Percentiles rank a stretch among this genome's conserved stretches.
Evolutionary conservation across 2,888 invertebrate genomes (phyloP).

Genomic region (Octonoba sinensis): DNA sequence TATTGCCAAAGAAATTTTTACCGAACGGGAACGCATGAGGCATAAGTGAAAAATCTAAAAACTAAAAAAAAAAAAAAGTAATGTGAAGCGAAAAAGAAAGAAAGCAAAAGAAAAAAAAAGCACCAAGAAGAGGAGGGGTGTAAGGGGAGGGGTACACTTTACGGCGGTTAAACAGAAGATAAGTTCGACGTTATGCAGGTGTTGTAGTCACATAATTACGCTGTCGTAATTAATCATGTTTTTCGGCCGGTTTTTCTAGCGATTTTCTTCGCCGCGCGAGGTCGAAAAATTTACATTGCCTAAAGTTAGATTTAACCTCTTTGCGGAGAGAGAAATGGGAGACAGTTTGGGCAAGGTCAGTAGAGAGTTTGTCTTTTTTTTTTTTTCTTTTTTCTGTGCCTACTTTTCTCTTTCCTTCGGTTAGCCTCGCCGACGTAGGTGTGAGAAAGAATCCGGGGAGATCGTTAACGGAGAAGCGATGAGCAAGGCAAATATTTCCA

Average conservation of each 20-base stretch:
- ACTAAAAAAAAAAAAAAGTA: constrained; percentile 38
- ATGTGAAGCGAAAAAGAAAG: constrained; percentile 5
- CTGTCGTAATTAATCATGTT: constrained; percentile 59
- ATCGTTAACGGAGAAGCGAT: background rate
- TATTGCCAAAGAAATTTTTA: constrained; percentile 22
- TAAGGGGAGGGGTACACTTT: constrained; percentile 6
- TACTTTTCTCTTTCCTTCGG: background rate
- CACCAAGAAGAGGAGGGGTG: background rate
- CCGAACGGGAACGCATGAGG: background rate
- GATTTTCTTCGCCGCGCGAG: constrained; percentile 21
- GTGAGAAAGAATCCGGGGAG: constrained; percentile 22
- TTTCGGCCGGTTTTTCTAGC: constrained; percentile 26
- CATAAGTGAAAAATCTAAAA: background rate
- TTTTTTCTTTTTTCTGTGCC: too few species aligned
- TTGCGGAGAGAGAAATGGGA: constrained; percentile 22
- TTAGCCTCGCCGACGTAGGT: constrained; percentile 9
- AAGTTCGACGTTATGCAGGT: constrained; percentile 56
- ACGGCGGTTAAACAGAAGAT: constrained; percentile 45
- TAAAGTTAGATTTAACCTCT: constrained; percentile 48
- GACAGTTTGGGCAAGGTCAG: constrained; percentile 29
- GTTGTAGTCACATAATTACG: constrained; percentile 60
- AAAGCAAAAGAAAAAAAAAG: background rate
- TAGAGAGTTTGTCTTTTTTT: too few species aligned
- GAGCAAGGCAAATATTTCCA: too few species aligned
- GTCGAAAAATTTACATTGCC: constrained; percentile 60